Evolutionary conservation across 1,140 invertebrate species (phyloP).

Genomic region (Scylla paramamosain): DNA sequence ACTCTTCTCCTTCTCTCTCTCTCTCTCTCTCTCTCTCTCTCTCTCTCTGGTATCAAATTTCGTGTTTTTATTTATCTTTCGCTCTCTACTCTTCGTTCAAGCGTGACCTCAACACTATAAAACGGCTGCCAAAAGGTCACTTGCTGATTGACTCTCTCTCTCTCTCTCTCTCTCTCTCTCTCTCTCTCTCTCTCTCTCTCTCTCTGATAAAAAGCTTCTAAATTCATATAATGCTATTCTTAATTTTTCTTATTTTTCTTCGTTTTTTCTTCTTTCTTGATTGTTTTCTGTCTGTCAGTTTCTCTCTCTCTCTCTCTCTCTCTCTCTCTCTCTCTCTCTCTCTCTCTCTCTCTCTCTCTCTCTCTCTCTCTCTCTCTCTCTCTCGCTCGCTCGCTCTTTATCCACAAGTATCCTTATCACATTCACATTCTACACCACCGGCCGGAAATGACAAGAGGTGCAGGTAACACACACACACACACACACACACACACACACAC

Average conservation of each 20-base stretch:
- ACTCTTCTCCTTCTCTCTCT: conserved; percentile 26
- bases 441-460: background rate
- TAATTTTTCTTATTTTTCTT: too few relatives aligned
- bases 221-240: too few relatives aligned
- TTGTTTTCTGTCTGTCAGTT: too few relatives aligned
- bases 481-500: conserved; percentile 46
- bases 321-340: background rate
- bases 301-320: background rate
- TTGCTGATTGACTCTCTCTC: background rate
- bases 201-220: too few relatives aligned
- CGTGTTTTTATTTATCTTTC: background rate
- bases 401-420: background rate
- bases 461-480: background rate
- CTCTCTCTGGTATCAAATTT: conserved; percentile 11
- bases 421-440: background rate
- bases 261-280: too few relatives aligned
- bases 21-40: conserved; percentile 41
- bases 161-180: background rate
- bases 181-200: background rate
- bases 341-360: background rate
- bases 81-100: background rate
- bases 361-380: background rate
- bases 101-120: background rate
- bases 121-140: background rate
- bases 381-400: background rate